These are phyloP conservation scores for Peromyscus aztecus DNA, from an alignment of 2,797 vertebrate species.

Conservation along the genomic window DNA sequence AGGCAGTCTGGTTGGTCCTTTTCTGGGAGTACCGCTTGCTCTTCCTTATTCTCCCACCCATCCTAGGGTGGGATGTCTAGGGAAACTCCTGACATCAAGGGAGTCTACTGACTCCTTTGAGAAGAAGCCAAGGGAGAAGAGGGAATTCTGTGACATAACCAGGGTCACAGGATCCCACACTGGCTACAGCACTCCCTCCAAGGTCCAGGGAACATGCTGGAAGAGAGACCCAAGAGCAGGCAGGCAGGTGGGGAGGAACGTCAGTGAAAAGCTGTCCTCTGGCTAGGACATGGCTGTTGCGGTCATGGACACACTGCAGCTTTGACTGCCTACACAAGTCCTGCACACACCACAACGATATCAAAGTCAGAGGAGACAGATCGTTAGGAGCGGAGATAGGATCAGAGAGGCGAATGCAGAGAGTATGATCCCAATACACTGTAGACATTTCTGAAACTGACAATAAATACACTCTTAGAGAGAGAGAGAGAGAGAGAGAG, in stretches of 20 bases:
- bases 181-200: background rate
- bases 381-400: no score
- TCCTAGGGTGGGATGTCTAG: no score
- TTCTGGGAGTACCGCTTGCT: background rate
- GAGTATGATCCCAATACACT: background rate
- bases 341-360: background rate
- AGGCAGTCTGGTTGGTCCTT: no score
- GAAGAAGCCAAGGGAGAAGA: background rate
- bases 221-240: background rate
- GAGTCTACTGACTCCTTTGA: background rate
- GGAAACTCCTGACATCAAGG: background rate
- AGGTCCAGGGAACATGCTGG: background rate
- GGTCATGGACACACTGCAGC: background rate
- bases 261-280: background rate
- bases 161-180: rapidly evolving
- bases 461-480: background rate
- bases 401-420: background rate
- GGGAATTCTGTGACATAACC: background rate
- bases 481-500: background rate
- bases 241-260: background rate
- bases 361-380: background rate
- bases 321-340: background rate
- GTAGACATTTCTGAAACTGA: background rate
- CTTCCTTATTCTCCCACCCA: background rate
- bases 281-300: background rate